Evolutionary conservation across 2,113 vertebrate species (phyloP).

Genomic region (Narcine bancroftii): DNA sequence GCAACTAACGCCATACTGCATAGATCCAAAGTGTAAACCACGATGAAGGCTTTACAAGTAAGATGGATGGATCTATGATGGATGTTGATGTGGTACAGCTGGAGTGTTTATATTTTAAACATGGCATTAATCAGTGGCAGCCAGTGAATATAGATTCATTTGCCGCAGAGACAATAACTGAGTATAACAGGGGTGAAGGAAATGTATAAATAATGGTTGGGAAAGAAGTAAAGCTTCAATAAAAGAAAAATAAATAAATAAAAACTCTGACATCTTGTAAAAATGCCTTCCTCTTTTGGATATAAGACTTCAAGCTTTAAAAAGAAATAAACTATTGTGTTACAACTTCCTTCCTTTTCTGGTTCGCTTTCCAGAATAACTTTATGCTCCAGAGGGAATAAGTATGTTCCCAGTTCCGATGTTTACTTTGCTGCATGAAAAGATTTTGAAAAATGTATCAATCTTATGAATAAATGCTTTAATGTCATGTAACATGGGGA

Average conservation of each 20-base stretch:
- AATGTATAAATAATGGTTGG: not conserved
- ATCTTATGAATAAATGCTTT: not conserved
- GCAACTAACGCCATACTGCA: not conserved
- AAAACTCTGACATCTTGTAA: not conserved
- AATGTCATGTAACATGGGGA: too few species aligned
- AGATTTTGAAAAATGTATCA: not conserved
- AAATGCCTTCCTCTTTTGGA: not conserved
- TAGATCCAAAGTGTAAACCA: not conserved
- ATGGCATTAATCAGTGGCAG: not conserved
- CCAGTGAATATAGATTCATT: not conserved
- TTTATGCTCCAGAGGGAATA: not conserved
- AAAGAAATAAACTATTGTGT: not conserved
- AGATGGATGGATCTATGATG: not conserved
- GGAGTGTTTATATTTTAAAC: slow-evolving; percentile 4
- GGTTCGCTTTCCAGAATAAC: not conserved
- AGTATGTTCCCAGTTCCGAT: not conserved
- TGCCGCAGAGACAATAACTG: not conserved
- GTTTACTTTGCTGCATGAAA: not conserved
- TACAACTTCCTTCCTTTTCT: not conserved
- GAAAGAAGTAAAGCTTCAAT: not conserved
- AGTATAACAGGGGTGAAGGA: not conserved
- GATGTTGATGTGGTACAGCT: not conserved
- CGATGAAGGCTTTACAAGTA: not conserved
- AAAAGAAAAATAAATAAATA: not conserved
- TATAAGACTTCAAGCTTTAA: not conserved